Percentiles rank a stretch among this genome's conserved stretches.
These are phyloP conservation scores for Tetanocera ferruginea DNA, from an alignment of 2,888 invertebrate genomes.

Conservation along the genomic window DNA sequence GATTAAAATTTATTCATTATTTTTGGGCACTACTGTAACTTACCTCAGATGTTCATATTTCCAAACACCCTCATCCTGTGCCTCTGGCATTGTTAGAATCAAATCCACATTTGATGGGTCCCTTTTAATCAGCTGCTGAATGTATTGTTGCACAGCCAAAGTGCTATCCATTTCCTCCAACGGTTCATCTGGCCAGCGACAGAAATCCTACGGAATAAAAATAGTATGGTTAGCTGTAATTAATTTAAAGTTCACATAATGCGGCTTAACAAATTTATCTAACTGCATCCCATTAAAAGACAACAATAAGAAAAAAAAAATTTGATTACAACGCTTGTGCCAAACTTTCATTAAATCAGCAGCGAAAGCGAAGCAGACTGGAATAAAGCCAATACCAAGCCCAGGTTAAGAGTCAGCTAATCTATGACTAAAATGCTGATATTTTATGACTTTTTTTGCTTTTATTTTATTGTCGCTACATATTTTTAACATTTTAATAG, in stretches of 20 bases:
- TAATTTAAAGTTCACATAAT: background rate
- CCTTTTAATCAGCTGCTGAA: slow-evolving; percentile 95
- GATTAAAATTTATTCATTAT: background rate
- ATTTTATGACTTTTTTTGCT: background rate
- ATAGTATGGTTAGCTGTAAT: background rate
- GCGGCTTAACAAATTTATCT: background rate
- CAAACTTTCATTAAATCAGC: background rate
- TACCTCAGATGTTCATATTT: slow-evolving; percentile 98
- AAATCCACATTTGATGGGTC: slow-evolving; percentile 94
- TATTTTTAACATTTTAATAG: background rate
- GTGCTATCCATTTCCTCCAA: slow-evolving; percentile 99
- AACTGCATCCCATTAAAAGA: background rate
- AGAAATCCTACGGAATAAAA: slow-evolving; percentile 82
- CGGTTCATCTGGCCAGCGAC: slow-evolving; percentile 97
- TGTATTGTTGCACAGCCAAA: slow-evolving; percentile 97
- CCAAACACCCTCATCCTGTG: slow-evolving; percentile 99
- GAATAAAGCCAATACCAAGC: slow-evolving; percentile 45
- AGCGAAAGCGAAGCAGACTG: slow-evolving; percentile 1
- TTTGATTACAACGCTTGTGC: background rate
- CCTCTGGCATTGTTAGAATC: slow-evolving; percentile 95
- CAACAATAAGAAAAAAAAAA: background rate
- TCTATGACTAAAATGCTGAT: slow-evolving; percentile 37
- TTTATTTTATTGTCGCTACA: background rate
- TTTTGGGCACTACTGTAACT: background rate
- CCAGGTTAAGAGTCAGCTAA: slow-evolving; percentile 43